Conservation (phyloP, 2,888 invertebrate genomes). For the Metallyticus violacea region DNA sequence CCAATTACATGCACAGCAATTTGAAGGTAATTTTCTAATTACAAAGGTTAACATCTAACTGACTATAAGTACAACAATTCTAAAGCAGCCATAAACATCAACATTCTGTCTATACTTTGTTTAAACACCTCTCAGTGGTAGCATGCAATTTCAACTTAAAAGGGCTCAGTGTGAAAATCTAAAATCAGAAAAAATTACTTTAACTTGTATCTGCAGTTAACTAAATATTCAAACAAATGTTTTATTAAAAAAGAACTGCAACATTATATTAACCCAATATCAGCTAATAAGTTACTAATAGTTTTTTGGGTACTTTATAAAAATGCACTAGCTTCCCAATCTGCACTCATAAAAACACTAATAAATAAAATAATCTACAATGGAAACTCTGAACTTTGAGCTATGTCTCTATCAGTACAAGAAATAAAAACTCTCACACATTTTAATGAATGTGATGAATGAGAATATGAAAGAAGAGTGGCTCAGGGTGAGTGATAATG, state of each 20-base stretch:
- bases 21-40: background rate
- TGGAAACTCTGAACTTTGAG: background rate
- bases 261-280: background rate
- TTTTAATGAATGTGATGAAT: background rate
- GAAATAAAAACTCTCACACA: background rate
- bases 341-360: background rate
- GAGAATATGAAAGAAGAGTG: background rate
- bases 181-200: too few species aligned
- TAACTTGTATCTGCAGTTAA: background rate
- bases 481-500: too few species aligned
- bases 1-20: background rate
- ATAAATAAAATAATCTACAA: background rate
- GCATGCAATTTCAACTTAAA: background rate
- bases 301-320: background rate
- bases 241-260: background rate
- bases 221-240: background rate
- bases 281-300: background rate
- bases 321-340: background rate
- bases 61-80: background rate
- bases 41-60: background rate
- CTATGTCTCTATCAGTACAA: background rate
- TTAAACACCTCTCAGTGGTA: background rate
- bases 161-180: background rate
- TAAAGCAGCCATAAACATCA: background rate
- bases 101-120: background rate